phyloP scores from a whole-genome alignment of 2,888 invertebrate species.

The Thera britannica region DNA sequence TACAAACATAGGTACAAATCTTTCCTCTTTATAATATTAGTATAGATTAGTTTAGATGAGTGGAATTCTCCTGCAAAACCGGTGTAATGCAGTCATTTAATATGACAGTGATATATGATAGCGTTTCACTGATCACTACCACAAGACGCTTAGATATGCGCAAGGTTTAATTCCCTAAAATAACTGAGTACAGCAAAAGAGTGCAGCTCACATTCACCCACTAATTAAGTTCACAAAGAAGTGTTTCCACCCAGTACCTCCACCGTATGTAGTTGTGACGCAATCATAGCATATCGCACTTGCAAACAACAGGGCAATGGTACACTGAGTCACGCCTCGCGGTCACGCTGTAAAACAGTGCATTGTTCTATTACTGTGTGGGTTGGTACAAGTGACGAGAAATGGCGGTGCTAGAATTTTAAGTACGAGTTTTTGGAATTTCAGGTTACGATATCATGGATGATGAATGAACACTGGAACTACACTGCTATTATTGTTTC shows the following conservation, averaged over 20 bases:
- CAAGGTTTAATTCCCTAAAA: no score
- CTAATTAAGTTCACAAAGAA: not conserved
- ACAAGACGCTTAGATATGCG: no score
- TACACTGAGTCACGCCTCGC: conserved; percentile 66
- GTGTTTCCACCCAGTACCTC: not conserved
- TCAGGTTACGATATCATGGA: not conserved
- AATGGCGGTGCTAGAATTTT: not conserved
- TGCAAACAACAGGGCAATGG: conserved; percentile 44
- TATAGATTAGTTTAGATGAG: no score
- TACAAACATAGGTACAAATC: no score
- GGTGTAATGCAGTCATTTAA: no score
- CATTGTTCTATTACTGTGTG: conserved; percentile 62
- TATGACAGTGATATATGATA: no score
- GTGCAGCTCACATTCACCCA: not conserved
- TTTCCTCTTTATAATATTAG: no score
- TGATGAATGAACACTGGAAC: no score
- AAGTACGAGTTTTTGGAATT: not conserved
- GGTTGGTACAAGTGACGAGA: conserved; percentile 40
- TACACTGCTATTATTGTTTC: no score
- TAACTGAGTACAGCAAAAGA: no score
- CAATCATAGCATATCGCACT: conserved; percentile 51
- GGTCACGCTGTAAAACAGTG: conserved; percentile 66
- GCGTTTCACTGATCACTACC: no score
- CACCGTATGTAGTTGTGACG: conserved; percentile 36
- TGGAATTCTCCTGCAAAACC: no score